These are phyloP conservation scores for Dyspetes luteomarginatus DNA, from an alignment of 2,888 invertebrate species.

Conservation along the genomic window DNA sequence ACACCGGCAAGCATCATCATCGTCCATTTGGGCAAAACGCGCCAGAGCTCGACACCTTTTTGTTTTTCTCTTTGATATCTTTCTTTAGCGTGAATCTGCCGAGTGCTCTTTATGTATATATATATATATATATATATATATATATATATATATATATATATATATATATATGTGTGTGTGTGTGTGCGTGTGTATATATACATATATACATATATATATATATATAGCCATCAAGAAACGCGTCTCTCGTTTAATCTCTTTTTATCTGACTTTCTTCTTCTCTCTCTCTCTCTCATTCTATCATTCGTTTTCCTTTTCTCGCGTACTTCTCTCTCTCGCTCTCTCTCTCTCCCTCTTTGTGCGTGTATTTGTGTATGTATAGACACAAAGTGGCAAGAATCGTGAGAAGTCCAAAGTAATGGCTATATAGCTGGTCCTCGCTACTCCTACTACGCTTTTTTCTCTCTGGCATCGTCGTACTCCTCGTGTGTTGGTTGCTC, in stretches of 20 bases:
- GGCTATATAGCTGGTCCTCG: conserved; percentile 72
- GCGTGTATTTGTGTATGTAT: conserved; percentile 68
- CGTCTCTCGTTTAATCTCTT: conserved; percentile 53
- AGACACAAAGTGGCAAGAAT: conserved; percentile 64
- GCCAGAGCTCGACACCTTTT: conserved; percentile 5
- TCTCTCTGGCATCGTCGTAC: conserved; percentile 39
- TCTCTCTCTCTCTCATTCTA: conserved; percentile 22
- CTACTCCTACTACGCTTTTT: conserved; percentile 77
- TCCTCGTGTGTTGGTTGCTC: conserved; percentile 37
- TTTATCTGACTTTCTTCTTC: conserved; percentile 47
- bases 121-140: conserved; percentile 1
- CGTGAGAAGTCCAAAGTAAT: conserved; percentile 74
- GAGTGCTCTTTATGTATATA: conserved; percentile 10
- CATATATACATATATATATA: conserved; percentile 4
- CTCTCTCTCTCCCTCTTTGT: conserved; percentile 18
- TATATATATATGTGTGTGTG: conserved; percentile 1
- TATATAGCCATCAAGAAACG: conserved; percentile 41
- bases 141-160: not conserved
- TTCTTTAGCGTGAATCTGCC: conserved; percentile 22
- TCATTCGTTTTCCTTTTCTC: conserved; percentile 33
- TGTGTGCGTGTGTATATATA: not conserved
- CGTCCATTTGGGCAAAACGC: conserved; percentile 54
- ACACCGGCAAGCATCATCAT: conserved; percentile 41
- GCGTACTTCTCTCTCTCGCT: conserved; percentile 14
- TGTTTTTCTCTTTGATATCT: conserved; percentile 31